phyloP scores from a whole-genome alignment of 2,888 invertebrate genomes.

The Microchrysa polita region DNA sequence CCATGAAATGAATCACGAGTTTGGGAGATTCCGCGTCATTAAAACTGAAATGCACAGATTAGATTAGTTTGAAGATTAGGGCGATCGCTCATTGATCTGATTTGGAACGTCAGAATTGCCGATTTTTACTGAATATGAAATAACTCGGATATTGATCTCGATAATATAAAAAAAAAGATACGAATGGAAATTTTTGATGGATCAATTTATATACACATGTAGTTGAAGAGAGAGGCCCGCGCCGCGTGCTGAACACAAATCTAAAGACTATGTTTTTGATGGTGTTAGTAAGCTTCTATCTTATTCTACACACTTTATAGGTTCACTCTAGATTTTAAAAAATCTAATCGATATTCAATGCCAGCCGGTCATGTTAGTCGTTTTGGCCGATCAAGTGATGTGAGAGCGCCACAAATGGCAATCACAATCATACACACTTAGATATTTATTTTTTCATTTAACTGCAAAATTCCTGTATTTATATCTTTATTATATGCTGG shows the following conservation, averaged over 20 bases:
- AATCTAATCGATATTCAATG: slow-evolving; percentile 30
- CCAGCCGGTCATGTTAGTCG: slow-evolving; percentile 19
- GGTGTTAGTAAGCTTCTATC: slow-evolving; percentile 6
- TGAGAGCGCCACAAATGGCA: slow-evolving; percentile 9
- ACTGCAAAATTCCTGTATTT: not conserved
- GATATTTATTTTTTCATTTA: not conserved
- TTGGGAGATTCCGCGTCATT: not conserved
- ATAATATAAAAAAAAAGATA: too few species aligned
- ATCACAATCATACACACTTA: slow-evolving; percentile 7
- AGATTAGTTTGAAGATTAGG: too few species aligned
- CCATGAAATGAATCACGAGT: not conserved
- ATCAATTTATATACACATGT: not conserved
- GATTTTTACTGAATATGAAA: not conserved
- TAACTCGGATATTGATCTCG: too few species aligned
- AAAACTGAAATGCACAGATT: not conserved
- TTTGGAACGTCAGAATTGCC: not conserved
- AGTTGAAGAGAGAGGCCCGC: slow-evolving; percentile 11
- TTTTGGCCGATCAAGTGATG: slow-evolving; percentile 4
- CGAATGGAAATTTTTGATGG: slow-evolving; percentile 8
- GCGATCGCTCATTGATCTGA: not conserved
- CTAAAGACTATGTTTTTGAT: not conserved
- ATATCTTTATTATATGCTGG: not conserved
- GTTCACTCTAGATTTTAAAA: not conserved
- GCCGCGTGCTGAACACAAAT: not conserved
- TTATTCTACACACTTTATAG: not conserved